Evolutionary conservation across 2,113 vertebrate species (phyloP), one percentile per base, ranked within the genome.

Genomic region (Callospermophilus lateralis): DNA sequence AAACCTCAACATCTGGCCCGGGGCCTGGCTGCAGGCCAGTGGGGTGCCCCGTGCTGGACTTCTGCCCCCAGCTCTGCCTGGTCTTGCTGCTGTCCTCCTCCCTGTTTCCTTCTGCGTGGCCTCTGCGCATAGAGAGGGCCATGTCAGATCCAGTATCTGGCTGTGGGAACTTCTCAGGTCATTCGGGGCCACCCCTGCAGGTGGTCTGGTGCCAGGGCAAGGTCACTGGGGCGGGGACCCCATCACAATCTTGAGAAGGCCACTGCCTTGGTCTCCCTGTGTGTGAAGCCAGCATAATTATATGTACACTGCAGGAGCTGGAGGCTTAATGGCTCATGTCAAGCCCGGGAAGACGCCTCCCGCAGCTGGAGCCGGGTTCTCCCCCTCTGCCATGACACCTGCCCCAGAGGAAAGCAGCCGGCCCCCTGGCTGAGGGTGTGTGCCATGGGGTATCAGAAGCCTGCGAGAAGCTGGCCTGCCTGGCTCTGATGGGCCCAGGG

Each of bases 201-300:
- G 13, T 37, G 55, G 39, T 12, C 53, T 53, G 68, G 28, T 8
- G 0, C 20, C 0, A n/a, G 65, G 58, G 4, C n/a, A 24, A 32
- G 58, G 22, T 32, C 11, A 0, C 58, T 1, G 0, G 26, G 48
- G 28, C 0, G 1, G 39, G 3, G 3, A 19, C 42, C 45, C 39
- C 39, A 0, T 39, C 67, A 8, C 51, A 8, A 8, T 17, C 4
- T 3, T 19, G 34, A 81, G 68, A 61, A 0, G 90, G 73, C 16
- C 15, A 42, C 13, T 70, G 65, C 90, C 86, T 72, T 90, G 77
- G 92, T 81, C 94, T 90, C 80, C 77, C 63, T 17, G 42, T 0
- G 2, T 77, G 89, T 96, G 95, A 58, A 86, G 67, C 22, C 48
- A 55, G 61, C 4, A 3, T 95, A 73, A 94, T 93, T 97, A 70